Evolutionary conservation across 2,888 invertebrate species (phyloP).

Genomic region (Hypselothyrea guttata): DNA sequence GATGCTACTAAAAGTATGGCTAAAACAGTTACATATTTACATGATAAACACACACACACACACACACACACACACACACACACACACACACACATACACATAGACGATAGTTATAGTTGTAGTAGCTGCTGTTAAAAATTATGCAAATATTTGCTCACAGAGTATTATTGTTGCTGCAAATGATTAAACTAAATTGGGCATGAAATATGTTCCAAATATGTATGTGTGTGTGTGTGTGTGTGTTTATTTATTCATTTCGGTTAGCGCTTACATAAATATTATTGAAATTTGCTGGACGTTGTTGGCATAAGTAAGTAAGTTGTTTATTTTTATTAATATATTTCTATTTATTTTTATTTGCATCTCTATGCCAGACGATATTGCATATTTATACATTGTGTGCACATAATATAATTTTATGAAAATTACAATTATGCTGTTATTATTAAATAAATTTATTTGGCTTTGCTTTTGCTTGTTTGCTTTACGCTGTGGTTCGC

Average conservation of each 20-base stretch:
- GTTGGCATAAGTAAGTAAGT: constrained; percentile 77
- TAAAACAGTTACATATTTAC: constrained; percentile 48
- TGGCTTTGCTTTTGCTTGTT: constrained; percentile 57
- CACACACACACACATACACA: constrained; percentile 4
- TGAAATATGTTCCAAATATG: constrained; percentile 52
- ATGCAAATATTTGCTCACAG: constrained; percentile 44
- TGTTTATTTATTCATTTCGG: constrained; percentile 36
- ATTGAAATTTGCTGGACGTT: constrained; percentile 76
- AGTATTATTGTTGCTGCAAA: constrained; percentile 50
- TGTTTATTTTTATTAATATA: constrained; percentile 68
- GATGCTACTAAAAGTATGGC: constrained; percentile 23
- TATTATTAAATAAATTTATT: constrained; percentile 73
- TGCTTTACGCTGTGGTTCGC: no score
- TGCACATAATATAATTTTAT: constrained; percentile 49
- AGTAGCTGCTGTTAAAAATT: neutral
- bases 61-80: constrained; percentile 8
- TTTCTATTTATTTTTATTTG: no score
- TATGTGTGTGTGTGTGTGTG: constrained; percentile 10
- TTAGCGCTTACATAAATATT: constrained; percentile 68
- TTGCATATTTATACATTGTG: neutral
- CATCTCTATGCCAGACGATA: constrained; percentile 37
- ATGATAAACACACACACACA: constrained; percentile 24
- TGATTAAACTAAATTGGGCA: constrained; percentile 64
- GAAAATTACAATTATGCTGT: constrained; percentile 51
- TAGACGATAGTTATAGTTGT: constrained; percentile 6